A percentile compares a stretch with the other conserved stretches of the same genome.
Evolutionary conservation across 2,888 invertebrate species (phyloP).

Genomic region (Hipparchia sbordonii): DNA sequence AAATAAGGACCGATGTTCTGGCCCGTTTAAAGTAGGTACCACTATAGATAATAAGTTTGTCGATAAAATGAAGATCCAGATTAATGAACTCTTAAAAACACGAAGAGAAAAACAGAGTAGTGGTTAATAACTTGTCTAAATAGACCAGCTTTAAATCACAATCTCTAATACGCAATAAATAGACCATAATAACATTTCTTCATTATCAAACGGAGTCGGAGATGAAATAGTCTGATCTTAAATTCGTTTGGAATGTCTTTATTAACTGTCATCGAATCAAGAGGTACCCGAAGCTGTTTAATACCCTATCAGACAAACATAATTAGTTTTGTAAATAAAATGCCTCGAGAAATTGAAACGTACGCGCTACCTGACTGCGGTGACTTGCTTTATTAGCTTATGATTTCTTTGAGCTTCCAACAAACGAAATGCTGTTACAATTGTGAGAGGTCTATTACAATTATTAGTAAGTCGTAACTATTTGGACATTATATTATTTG

Average conservation of each 20-base stretch:
- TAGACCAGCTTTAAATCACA: slow-evolving; percentile 29
- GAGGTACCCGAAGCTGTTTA: slow-evolving; percentile 73
- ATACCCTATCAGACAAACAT: slow-evolving; percentile 80
- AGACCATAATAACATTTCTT: slow-evolving; percentile 59
- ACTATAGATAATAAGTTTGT: background rate
- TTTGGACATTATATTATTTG: background rate
- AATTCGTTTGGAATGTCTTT: slow-evolving; percentile 78
- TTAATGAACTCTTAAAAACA: slow-evolving; percentile 19
- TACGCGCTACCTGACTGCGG: slow-evolving; percentile 74
- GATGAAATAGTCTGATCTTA: slow-evolving; percentile 67
- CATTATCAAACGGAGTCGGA: slow-evolving; percentile 63
- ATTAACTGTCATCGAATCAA: slow-evolving; percentile 81
- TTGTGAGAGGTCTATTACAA: slow-evolving; percentile 17
- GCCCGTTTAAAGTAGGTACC: too few relatives aligned
- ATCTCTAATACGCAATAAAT: slow-evolving; percentile 43
- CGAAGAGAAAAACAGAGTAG: slow-evolving; percentile 10
- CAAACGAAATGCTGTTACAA: slow-evolving; percentile 29
- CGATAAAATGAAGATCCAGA: slow-evolving; percentile 19
- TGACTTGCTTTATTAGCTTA: slow-evolving; percentile 75
- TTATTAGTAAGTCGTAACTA: slow-evolving; percentile 5
- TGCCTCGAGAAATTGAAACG: slow-evolving; percentile 81
- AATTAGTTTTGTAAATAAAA: slow-evolving; percentile 83
- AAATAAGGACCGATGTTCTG: too few relatives aligned
- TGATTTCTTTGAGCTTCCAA: slow-evolving; percentile 45
- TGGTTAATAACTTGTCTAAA: slow-evolving; percentile 27